Evolutionary conservation across 1,140 invertebrate species (phyloP), one percentile per base, ranked within the genome.

Genomic region (Heliconius hewitsoni): DNA sequence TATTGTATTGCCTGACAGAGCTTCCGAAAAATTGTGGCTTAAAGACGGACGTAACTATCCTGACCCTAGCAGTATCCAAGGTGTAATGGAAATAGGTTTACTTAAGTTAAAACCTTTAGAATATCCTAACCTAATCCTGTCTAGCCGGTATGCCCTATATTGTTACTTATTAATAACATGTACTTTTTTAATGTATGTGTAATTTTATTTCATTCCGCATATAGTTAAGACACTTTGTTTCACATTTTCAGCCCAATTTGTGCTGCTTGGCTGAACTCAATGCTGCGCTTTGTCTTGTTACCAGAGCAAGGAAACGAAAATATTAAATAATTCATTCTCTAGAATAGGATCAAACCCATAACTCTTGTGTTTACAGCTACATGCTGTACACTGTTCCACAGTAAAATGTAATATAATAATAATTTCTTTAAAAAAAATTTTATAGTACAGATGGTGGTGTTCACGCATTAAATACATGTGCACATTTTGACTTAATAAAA

Each of bases 361-460:
- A 13, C 42, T 46, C 11, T 16, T 46, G 42, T 0, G 42, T 16
- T 46, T 46, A 42, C 42, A 0, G 0, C 42, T 11, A 16, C 42
- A 46, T 46, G 11, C 13, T 46, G 42, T 46, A 13, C 42, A 13
- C 42, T 46, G 42, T 16, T 46, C 42, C 42, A 46, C 42, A 46
- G 16, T 1, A 46, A 46, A 46, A 46, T 16, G 13, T 52, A 52
- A 52, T 52, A 30, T 66, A 16, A 27, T 66, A 30, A 27, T 66
- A 30, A 2, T 60, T 60, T 60, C n/a, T 46, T 23, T 66, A 27
- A 13, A 27, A 66, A 27, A 30, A 27, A 6, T 16, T 6, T 27
- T 66, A 30, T 85, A 97, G 97, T 84, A 97, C 97, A 91, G 97
- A 97, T 95, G 91, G 95, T 13, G 97, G 97, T 77, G 97, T 97